These are phyloP conservation scores for Castor canadensis DNA, from an alignment of 2,113 vertebrate species.

Conservation along the genomic window DNA sequence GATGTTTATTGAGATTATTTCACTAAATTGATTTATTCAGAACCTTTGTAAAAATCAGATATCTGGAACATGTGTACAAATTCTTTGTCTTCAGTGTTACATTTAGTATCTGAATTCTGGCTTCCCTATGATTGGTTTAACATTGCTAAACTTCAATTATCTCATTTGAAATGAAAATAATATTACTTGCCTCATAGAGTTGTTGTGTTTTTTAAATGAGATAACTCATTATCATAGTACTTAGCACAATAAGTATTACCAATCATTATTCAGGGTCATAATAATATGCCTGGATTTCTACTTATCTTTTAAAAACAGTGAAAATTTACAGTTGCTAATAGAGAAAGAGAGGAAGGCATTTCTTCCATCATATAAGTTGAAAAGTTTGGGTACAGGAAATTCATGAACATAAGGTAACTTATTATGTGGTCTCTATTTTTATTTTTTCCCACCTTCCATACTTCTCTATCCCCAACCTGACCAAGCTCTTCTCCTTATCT, in stretches of 20 bases:
- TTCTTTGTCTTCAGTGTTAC: background rate
- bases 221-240: background rate
- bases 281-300: background rate
- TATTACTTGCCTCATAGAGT: background rate
- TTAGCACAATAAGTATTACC: background rate
- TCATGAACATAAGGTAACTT: background rate
- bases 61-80: background rate
- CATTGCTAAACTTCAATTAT: background rate
- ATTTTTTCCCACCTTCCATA: background rate
- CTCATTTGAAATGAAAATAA: background rate
- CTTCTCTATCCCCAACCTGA: background rate
- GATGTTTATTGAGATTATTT: conserved; percentile 32
- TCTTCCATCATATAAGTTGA: background rate
- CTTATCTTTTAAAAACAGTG: background rate
- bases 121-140: background rate
- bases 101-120: background rate
- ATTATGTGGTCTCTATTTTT: background rate
- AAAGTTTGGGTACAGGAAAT: background rate
- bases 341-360: background rate
- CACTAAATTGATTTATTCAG: conserved; percentile 13
- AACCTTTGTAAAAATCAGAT: background rate
- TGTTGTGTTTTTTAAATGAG: background rate
- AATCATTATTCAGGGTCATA: background rate
- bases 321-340: background rate
- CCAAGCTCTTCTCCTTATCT: background rate